Base-by-base conservation (phyloP, 2,888 invertebrate genomes). In the Carabus problematicus region DNA sequence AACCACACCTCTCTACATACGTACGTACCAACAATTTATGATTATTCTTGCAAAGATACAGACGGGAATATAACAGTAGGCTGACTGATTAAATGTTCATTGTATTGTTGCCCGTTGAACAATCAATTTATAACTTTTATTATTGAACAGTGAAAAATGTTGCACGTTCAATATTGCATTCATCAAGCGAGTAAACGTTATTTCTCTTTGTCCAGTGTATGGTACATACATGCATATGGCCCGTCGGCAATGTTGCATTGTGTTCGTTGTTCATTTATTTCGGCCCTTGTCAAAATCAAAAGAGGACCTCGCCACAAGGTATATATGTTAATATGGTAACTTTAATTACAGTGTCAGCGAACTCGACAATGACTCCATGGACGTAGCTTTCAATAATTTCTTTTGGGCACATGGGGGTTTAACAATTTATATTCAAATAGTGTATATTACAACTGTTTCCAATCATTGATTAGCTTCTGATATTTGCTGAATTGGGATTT, bases 261-360 rank as follows among this genome's bases (percentile, higher is more conserved):
- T 52, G 19, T 52, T 52, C 52, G 52, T 19, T 16, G 52, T 52
- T 52, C 52, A 52, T 52, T 52, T 52, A 52, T 52, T 52, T 52
- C 19, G 52, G 52, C 19, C 16, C 47, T 52, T 52, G 52, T 52
- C 52, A 52, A 52, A 52, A 52, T 52, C 52, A 52, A 16, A 52
- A 52, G 16, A 52, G 52, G 52, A 19, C 52, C 29, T 29, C 29
- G 29, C 52, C 52, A 52, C 52, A 52, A 52, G 52, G 12, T 52
- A 52, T 52, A 29, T 29, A 52, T 52, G 52, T 52, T 52, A 52
- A 52, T 52, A 52, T 52, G 52, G 8, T 16, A 12, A 16, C 19
- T 52, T 52, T 52, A 52, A 52, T 52, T 52, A 52, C 19, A 52
- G 52, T 52, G 52, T 18, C 52, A 18, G 52, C 16, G 18, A 52